Percentiles rank a stretch among this genome's conserved stretches.
Evolutionary conservation across 2,113 vertebrate species (phyloP).

Genomic region (Equus quagga): DNA sequence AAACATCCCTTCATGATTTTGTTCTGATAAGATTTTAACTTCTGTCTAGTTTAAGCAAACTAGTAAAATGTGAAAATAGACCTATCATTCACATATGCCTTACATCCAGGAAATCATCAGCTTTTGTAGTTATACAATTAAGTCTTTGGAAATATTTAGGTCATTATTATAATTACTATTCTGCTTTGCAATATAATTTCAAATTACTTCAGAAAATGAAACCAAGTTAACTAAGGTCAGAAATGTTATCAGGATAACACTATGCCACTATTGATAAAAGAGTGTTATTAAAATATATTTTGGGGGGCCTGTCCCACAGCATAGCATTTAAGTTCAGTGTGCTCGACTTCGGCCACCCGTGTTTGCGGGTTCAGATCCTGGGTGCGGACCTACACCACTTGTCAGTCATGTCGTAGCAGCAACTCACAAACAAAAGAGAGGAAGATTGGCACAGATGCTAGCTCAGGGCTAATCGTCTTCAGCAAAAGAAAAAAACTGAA

Average conservation of each 20-base stretch:
- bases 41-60: background rate
- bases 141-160: background rate
- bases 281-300: conserved; percentile 11
- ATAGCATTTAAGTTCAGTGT: too few relatives aligned
- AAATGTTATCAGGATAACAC: background rate
- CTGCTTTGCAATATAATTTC: background rate
- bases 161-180: conserved; percentile 30
- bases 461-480: too few relatives aligned
- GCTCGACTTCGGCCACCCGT: too few relatives aligned
- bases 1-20: background rate
- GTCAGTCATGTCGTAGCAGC: too few relatives aligned
- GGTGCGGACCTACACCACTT: too few relatives aligned
- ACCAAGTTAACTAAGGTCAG: background rate
- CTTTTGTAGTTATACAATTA: background rate
- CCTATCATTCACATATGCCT: background rate
- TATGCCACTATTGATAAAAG: background rate
- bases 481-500: too few relatives aligned
- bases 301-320: too few relatives aligned
- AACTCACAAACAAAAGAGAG: too few relatives aligned
- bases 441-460: too few relatives aligned
- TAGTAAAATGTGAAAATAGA: conserved; percentile 18
- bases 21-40: background rate
- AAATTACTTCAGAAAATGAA: conserved; percentile 28
- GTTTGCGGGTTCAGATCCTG: too few relatives aligned
- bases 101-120: background rate